Base-by-base conservation (phyloP, 2,888 invertebrate genomes). In the Orthosia gothica region DNA sequence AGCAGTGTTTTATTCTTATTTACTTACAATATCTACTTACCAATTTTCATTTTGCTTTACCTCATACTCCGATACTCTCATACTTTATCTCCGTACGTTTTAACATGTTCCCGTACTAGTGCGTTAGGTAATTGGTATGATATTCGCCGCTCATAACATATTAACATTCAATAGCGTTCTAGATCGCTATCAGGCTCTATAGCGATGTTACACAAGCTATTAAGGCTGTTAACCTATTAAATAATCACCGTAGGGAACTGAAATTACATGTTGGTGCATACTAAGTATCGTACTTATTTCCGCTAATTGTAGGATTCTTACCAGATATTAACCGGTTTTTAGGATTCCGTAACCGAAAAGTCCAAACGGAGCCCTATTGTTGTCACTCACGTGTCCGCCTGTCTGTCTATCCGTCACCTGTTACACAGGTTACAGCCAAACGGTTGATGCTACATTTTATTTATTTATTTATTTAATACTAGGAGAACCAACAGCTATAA, bases 151-250 rank as follows among this genome's bases (percentile, higher is more conserved):
- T 75, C 68, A 71, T 82, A 82, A 82, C 76, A 76, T 76, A 80
- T 81, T 81, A 81, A 82, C 82, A 78, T 81, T 82, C 78, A 66
- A 77, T 72, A 45, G 49, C 74, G 66, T n/a, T 76, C 86, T 81
- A 81, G 85, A 85, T 85, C 52, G 12, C 23, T 84, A 85, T 85
- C 85, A 11, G n/a, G 50, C 58, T 64, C 50, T 5, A 40, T 40
- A 20, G 62, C 74, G 59, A 75, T 74, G 81, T 84, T 75, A 74
- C 78, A 79, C 77, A 74, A 75, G 63, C 74, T 74, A 72, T 70
- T 72, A 73, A 64, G 62, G 68, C 32, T 62, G 57, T 82, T 54
- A 68, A 61, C 74, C 64, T 84, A 79, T 84, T 85, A 85, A 81
- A 83, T 82, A 78, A 79, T 83, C 75, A 58, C 54, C 20, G 49